A percentile compares a stretch with the other conserved stretches of the same genome.
phyloP scores from a whole-genome alignment of 2,797 vertebrate species.

The Novumbra hubbsi region DNA sequence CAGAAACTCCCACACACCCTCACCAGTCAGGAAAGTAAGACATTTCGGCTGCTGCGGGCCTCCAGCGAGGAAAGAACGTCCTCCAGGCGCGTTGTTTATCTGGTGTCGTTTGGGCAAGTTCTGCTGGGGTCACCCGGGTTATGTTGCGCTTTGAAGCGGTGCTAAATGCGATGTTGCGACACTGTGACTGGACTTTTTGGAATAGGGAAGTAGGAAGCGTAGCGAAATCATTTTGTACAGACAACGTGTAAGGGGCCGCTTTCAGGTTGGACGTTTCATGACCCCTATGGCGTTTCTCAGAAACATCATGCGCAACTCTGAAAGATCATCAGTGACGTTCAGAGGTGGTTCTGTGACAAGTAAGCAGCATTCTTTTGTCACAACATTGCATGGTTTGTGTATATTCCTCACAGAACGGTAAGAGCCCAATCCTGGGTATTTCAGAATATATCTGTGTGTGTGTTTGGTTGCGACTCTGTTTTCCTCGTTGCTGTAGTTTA shows the following conservation, averaged over 20 bases:
- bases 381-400: not conserved
- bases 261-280: not conserved
- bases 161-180: too few relatives aligned
- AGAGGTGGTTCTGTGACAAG: not conserved
- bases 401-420: not conserved
- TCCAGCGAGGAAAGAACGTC: too few relatives aligned
- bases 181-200: not conserved
- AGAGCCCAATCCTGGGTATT: too few relatives aligned
- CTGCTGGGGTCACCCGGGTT: too few relatives aligned
- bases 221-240: not conserved
- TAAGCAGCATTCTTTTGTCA: not conserved
- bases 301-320: not conserved
- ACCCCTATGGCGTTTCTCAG: not conserved
- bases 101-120: too few relatives aligned
- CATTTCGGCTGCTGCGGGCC: too few relatives aligned
- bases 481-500: constrained; percentile 25
- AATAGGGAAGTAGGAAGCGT: not conserved
- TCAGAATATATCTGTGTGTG: not conserved
- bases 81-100: too few relatives aligned
- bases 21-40: too few relatives aligned
- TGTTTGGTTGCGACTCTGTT: constrained; percentile 17
- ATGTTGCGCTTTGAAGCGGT: too few relatives aligned
- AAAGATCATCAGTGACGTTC: not conserved
- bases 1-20: too few relatives aligned
- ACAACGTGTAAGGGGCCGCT: not conserved